phyloP scores from a whole-genome alignment of 2,888 invertebrate genomes.

The Latrodectus elegans region DNA sequence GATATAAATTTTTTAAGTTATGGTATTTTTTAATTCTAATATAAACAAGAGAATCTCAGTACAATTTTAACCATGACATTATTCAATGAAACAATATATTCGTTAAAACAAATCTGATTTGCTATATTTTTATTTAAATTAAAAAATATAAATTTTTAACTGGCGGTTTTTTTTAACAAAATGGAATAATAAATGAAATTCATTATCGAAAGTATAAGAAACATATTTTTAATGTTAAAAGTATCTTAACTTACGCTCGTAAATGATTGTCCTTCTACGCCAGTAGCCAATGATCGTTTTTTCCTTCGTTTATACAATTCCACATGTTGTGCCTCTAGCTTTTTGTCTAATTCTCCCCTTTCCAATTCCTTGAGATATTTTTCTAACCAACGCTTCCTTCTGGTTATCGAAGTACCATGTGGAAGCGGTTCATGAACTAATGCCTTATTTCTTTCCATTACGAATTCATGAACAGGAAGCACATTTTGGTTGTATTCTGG shows the following conservation, averaged over 20 bases:
- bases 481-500: background rate
- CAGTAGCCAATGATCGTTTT: constrained; percentile 67
- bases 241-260: constrained; percentile 45
- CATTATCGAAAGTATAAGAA: too few relatives aligned
- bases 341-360: constrained; percentile 67
- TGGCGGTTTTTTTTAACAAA: too few relatives aligned
- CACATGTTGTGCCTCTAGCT: constrained; percentile 34
- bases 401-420: constrained; percentile 52
- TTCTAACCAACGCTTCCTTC: constrained; percentile 66
- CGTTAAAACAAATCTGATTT: too few relatives aligned
- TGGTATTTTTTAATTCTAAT: too few relatives aligned
- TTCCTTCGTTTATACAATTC: constrained; percentile 68
- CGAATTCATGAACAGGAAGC: constrained; percentile 30
- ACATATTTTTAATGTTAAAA: too few relatives aligned
- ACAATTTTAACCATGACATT: too few relatives aligned
- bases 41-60: too few relatives aligned
- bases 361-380: constrained; percentile 64
- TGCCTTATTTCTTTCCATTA: constrained; percentile 25
- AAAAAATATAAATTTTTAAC: too few relatives aligned
- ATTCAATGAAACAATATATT: too few relatives aligned
- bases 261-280: constrained; percentile 65
- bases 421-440: constrained; percentile 45
- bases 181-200: too few relatives aligned
- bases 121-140: too few relatives aligned
- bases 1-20: too few relatives aligned